Evolutionary conservation across 2,888 invertebrate species (phyloP), one percentile per base, ranked within the genome.

Genomic region (Zelleria hepariella): DNA sequence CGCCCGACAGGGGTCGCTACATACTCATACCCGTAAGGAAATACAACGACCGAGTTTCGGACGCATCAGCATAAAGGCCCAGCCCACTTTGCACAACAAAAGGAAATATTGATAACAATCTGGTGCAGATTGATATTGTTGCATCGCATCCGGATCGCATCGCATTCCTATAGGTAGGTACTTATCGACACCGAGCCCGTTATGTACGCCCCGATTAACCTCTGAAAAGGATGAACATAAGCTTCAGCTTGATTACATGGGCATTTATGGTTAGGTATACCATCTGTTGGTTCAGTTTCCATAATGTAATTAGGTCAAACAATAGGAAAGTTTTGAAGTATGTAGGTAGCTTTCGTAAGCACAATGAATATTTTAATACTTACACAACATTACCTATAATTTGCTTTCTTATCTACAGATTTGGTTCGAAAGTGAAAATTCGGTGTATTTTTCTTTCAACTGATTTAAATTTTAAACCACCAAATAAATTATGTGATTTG

Each of bases 31-130:
- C 2, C 3, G 2, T 2, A 3, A 5, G 7, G 32, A 32, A 6
- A 32, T 32, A 10, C 5, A 2, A 4, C 32, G 2, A 6, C 10
- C 32, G 10, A 42, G 15, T 15, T 3, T 42, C 10, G 2, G 15
- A 15, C 10, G 10, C 10, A 15, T 75, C 67, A n/a, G n/a, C n/a
- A n/a, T n/a, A n/a, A n/a, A n/a, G n/a, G n/a, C 27, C 58, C 42
- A 32, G 23, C 48, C 27, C 47, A 48, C 25, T 57, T 57, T 57
- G 48, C 47, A 57, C 24, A 57, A 57, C 48, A 57, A 42, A 32
- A 32, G 15, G 10, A 20, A 21, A 1, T 23, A 53, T 53, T 53
- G n/a, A n/a, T 23, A 53, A 53, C 32, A 42, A 42, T 42, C 32
- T 15, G 32, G 32, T 42, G 32, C 32, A 42, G 32, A 42, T 42